phyloP scores from a whole-genome alignment of 2,888 invertebrate species.

The Xestia sexstrigata region DNA sequence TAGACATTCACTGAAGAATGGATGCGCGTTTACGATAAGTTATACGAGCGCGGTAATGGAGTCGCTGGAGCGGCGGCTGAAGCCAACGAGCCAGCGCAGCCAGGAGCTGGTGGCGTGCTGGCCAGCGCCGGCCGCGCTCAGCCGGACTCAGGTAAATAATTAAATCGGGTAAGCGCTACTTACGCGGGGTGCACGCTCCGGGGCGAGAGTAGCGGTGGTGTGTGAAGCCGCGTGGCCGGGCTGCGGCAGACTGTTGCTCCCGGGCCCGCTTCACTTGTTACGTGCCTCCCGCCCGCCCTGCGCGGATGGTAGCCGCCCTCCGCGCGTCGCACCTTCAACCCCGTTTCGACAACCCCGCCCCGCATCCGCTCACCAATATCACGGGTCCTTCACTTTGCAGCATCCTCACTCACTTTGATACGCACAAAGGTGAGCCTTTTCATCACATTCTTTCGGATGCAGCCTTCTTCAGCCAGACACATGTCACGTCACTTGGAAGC shows the following conservation, averaged over 20 bases:
- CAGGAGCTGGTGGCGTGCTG: slow-evolving; percentile 32
- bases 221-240: slow-evolving; percentile 89
- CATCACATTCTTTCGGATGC: slow-evolving; percentile 58
- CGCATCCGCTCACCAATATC: slow-evolving; percentile 85
- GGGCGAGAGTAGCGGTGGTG: slow-evolving; percentile 80
- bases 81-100: background rate
- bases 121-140: slow-evolving; percentile 45
- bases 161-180: slow-evolving; percentile 82
- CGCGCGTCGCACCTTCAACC: slow-evolving; percentile 72
- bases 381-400: slow-evolving; percentile 86
- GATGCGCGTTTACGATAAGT: slow-evolving; percentile 67
- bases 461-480: slow-evolving; percentile 60
- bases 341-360: slow-evolving; percentile 81
- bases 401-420: slow-evolving; percentile 83
- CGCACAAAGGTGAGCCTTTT: slow-evolving; percentile 66
- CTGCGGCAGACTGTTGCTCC: slow-evolving; percentile 91
- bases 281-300: slow-evolving; percentile 86
- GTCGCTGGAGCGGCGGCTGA: slow-evolving; percentile 45
- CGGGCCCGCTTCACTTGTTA: slow-evolving; percentile 90
- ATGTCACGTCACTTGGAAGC: slow-evolving; percentile 38
- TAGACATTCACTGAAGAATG: slow-evolving; percentile 76
- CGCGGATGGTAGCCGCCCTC: slow-evolving; percentile 76
- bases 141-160: slow-evolving; percentile 75
- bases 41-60: slow-evolving; percentile 63
- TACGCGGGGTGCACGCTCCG: slow-evolving; percentile 81